Base-by-base conservation (phyloP, 2,888 invertebrate genomes). In the Psylliodes chrysocephalus region DNA sequence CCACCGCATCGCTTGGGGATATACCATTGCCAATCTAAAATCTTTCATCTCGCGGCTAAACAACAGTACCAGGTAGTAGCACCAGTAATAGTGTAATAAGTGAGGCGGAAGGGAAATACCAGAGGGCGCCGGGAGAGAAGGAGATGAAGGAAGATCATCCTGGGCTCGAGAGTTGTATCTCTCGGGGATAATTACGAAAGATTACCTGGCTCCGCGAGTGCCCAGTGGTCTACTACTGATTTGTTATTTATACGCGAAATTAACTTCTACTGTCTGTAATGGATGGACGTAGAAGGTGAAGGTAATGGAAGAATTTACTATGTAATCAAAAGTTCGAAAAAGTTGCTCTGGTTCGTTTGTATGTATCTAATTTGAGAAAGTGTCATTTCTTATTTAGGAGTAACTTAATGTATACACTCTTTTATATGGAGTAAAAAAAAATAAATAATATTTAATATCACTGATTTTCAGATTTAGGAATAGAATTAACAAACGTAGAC, bases 111-210 rank as follows among this genome's bases (percentile, higher is more conserved):
- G n/a, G 19, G 59, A 17, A n/a, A 19, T 5, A 19, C 7, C 7
- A 8, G 19, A 25, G 25, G 5, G 47, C 47, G 47, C 47, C 25
- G 6, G 44, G 44, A 28, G 35, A 18, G 56, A 22, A 18, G 56
- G 44, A 54, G 25, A 17, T 18, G 56, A 12, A 30, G 33, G 47
- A 35, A 57, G 57, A 57, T 57, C 47, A 59, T 40, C 59, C 38
- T 15, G 51, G 28, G 33, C 47, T 35, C 38, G 28, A 35, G 22
- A 38, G 57, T 38, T 47, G 63, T 62, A 60, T 70, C 72, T 67
- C 72, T 56, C 55, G 70, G 68, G 72, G 66, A 67, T 69, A 72
- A 72, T 72, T 70, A 68, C 67, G 46, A 66, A 54, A 68, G 72
- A 72, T 72, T 71, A 72, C 70, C 68, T 55, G 35, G 53, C 53